Percentiles rank a stretch among this genome's conserved stretches.
Evolutionary conservation across 1,140 invertebrate genomes (phyloP).

Genomic region (Chrysoperla carnea): DNA sequence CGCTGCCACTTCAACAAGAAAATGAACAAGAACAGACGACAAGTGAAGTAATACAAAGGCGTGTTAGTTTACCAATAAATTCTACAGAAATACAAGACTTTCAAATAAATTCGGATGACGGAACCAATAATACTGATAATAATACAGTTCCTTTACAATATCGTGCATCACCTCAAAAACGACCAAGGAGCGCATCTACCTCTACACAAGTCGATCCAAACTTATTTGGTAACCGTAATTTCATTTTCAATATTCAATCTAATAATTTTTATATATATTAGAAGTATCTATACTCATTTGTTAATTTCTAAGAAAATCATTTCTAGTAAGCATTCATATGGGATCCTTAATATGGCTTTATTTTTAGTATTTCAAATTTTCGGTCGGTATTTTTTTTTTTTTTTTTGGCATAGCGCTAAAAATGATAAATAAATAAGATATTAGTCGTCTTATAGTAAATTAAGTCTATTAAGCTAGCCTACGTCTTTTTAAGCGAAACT

Average conservation of each 20-base stretch:
- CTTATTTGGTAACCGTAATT: conserved; percentile 47
- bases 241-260: neutral
- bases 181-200: conserved; percentile 54
- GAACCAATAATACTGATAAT: conserved; percentile 7
- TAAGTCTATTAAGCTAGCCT: too few species aligned
- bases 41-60: conserved; percentile 28
- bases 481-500: too few species aligned
- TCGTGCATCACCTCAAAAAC: conserved; percentile 35
- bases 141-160: conserved; percentile 16
- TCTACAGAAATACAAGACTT: conserved; percentile 29
- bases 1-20: neutral
- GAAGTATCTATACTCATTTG: too few species aligned
- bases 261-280: too few species aligned
- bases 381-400: too few species aligned
- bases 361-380: too few species aligned
- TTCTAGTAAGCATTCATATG: too few species aligned
- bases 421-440: too few species aligned
- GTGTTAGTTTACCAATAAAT: conserved; percentile 43
- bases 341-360: too few species aligned
- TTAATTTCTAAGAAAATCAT: too few species aligned
- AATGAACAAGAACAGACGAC: conserved; percentile 9
- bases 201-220: conserved; percentile 64
- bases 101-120: conserved; percentile 11
- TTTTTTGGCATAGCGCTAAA: too few species aligned
- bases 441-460: too few species aligned